Evolutionary conservation across 2,797 vertebrate species (phyloP), one percentile per base, ranked within the genome.

Genomic region (Apodemus agrarius): DNA sequence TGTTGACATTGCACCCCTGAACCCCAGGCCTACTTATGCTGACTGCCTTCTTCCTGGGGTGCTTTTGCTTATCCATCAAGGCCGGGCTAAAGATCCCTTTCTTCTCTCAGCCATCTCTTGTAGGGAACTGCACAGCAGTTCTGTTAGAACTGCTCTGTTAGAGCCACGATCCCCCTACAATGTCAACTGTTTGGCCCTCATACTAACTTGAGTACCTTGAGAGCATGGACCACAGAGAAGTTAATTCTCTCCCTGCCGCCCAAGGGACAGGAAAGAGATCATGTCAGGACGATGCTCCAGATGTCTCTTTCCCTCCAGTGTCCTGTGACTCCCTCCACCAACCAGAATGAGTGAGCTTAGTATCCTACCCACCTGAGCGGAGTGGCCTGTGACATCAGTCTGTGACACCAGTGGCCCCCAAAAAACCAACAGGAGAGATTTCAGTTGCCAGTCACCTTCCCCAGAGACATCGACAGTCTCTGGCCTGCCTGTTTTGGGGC

Each of bases 41-140:
- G 5, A 57, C 37, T 43, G 29, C 17, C 69, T 67, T 81, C 40
- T 52, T 88, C 43, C 43, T 49, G 37, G 43, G 87, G 63, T 9
- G 69, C 85, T 87, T 81, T 69, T 89, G 13, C 16, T 31, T 19
- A 69, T 26, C 61, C 82, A 61, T 63, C 89, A 89, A 80, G 95
- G 87, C 29, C 57, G 31, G 34, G 10, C 52, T 88, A 22, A 49
- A 80, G 24, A 21, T 17, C 65, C 57, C 37, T 91, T 74, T 59
- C 61, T 67, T 54, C 46, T 46, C 19, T 34, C 26, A 19, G 63
- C 34, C 3, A 8, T 46, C 46, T 22, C 13, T 1, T 0, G 21
- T 24, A 75, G 29, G 43, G 52, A 65, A 10, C 10, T 2, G 34
- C 5, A 13, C 3, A 21, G 52, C 3, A 6, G 5, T 46, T 57